Evolutionary conservation across 2,888 invertebrate species (phyloP).

Genomic region (Polymixis lichenea): DNA sequence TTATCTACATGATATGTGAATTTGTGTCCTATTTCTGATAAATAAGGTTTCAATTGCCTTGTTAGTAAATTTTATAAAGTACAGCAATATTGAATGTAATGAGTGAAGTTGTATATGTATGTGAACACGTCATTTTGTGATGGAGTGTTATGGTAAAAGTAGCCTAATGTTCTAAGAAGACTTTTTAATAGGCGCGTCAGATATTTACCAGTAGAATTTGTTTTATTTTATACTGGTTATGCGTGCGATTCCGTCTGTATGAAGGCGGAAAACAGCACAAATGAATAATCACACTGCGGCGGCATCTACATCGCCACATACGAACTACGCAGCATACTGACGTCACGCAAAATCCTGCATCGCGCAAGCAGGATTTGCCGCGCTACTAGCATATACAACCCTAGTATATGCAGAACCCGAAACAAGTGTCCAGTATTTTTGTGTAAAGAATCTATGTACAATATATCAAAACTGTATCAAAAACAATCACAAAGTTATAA

Average conservation of each 20-base stretch:
- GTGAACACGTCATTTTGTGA: slow-evolving; percentile 50
- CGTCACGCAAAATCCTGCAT: too few species aligned
- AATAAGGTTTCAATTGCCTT: slow-evolving; percentile 17
- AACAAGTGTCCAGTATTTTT: too few species aligned
- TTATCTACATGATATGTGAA: background rate
- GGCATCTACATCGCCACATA: too few species aligned
- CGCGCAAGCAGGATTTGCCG: too few species aligned
- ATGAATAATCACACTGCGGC: background rate
- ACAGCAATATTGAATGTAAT: slow-evolving; percentile 45
- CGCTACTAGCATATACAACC: too few species aligned
- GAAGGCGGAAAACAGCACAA: background rate
- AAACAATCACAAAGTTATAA: too few species aligned
- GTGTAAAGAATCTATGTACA: too few species aligned
- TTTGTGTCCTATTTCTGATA: background rate
- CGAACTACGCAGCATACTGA: too few species aligned
- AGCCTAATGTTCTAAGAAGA: slow-evolving; percentile 16
- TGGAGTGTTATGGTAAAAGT: slow-evolving; percentile 42
- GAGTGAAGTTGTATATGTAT: slow-evolving; percentile 50
- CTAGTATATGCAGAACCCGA: too few species aligned
- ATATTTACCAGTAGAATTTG: background rate
- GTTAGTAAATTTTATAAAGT: slow-evolving; percentile 20
- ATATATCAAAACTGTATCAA: too few species aligned
- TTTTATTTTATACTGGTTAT: background rate
- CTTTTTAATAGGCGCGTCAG: slow-evolving; percentile 11
- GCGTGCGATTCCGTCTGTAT: accelerated